A percentile compares a stretch with the other conserved stretches of the same genome.
Evolutionary conservation across 1,140 invertebrate species (phyloP).

Genomic region (Calliphora vicina): DNA sequence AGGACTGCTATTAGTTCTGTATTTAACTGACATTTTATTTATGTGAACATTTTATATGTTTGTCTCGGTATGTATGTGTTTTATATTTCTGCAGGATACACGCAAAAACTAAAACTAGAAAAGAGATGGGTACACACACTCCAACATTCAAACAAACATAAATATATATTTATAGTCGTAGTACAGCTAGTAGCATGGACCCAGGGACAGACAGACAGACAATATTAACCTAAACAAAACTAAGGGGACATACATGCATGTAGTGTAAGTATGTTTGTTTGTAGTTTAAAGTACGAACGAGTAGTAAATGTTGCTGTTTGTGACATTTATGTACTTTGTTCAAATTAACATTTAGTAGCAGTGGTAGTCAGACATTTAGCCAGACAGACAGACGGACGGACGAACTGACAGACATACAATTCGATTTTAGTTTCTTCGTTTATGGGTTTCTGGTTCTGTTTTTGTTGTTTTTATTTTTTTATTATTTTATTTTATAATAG

Average conservation of each 20-base stretch:
- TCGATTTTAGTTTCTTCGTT: not conserved
- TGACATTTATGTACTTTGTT: not conserved
- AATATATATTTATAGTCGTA: too few relatives aligned
- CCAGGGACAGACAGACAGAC: not conserved
- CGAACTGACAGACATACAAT: not conserved
- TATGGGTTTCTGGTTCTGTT: not conserved
- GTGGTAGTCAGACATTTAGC: not conserved
- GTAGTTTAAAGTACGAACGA: too few relatives aligned
- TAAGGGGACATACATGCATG: not conserved
- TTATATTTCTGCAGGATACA: too few relatives aligned
- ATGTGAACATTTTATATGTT: not conserved
- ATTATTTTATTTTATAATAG: not conserved
- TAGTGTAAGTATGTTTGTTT: not conserved
- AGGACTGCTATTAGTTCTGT: not conserved
- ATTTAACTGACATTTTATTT: not conserved
- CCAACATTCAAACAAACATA: too few relatives aligned
- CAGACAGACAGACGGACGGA: not conserved
- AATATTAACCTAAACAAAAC: not conserved
- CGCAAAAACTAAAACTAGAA: too few relatives aligned
- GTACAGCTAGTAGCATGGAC: too few relatives aligned
- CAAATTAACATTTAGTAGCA: not conserved
- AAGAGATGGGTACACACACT: too few relatives aligned
- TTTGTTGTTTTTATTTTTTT: not conserved
- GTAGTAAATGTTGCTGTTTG: not conserved
- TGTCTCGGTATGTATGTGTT: not conserved